phyloP scores from a whole-genome alignment of 2,888 invertebrate genomes.

The Xestia sexstrigata region DNA sequence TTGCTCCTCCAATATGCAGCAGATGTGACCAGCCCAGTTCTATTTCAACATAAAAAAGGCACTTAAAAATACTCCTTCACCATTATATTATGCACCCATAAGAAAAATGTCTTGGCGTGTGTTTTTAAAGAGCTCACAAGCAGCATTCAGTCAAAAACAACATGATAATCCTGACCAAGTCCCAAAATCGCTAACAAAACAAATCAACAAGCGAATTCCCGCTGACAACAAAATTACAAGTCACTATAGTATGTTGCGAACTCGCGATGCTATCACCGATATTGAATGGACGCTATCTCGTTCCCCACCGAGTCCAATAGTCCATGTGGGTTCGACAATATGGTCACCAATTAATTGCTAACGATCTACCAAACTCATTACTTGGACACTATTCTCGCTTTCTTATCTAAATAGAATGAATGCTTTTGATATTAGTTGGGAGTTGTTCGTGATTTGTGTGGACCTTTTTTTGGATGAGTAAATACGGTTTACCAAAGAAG shows the following conservation, averaged over 20 bases:
- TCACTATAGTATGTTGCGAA: background rate
- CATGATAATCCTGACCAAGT: background rate
- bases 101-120: too few relatives aligned
- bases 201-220: slow-evolving; percentile 9
- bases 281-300: slow-evolving; percentile 51
- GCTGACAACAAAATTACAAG: slow-evolving; percentile 14
- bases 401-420: slow-evolving; percentile 56
- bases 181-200: slow-evolving; percentile 9
- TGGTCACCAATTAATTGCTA: slow-evolving; percentile 74
- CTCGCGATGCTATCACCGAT: slow-evolving; percentile 44
- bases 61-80: background rate
- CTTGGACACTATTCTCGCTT: slow-evolving; percentile 63
- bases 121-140: too few relatives aligned
- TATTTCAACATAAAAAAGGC: background rate
- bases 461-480: background rate
- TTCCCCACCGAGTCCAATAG: slow-evolving; percentile 22
- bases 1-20: too few relatives aligned
- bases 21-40: too few relatives aligned
- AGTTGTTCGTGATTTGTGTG: slow-evolving; percentile 20
- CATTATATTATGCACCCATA: background rate
- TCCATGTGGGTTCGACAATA: slow-evolving; percentile 64
- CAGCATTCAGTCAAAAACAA: background rate
- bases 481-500: background rate
- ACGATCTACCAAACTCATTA: slow-evolving; percentile 71
- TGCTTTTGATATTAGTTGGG: slow-evolving; percentile 37